Evolutionary conservation across 2,797 vertebrate species (phyloP).

Genomic region (Crocodylus rhombifer): DNA sequence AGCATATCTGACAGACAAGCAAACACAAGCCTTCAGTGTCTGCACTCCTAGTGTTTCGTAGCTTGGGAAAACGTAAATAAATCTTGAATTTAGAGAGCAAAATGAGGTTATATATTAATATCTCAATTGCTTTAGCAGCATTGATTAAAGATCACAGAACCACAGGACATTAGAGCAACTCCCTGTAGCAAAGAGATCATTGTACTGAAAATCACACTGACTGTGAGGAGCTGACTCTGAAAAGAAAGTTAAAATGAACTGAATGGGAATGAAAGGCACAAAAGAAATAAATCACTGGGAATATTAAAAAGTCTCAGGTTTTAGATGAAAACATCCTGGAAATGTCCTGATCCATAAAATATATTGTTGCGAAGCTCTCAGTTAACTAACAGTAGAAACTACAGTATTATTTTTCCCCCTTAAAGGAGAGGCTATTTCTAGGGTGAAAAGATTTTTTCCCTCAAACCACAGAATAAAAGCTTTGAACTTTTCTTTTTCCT

Average conservation of each 20-base stretch:
- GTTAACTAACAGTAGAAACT: rapidly evolving
- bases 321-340: neutral
- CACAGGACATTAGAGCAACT: neutral
- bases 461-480: no score
- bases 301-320: neutral
- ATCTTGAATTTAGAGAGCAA: constrained; percentile 4
- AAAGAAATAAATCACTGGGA: rapidly evolving
- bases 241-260: neutral
- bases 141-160: neutral
- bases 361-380: neutral
- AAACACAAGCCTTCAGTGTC: constrained; percentile 21
- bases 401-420: neutral
- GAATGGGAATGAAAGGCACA: neutral
- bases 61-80: constrained; percentile 17
- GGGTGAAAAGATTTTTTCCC: neutral
- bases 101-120: constrained; percentile 9
- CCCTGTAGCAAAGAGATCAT: neutral
- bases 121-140: neutral
- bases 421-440: neutral
- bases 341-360: neutral
- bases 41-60: constrained; percentile 15
- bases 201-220: neutral
- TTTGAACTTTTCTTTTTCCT: neutral
- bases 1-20: neutral
- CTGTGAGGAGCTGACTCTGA: rapidly evolving